A percentile compares a stretch with the other conserved stretches of the same genome.
phyloP scores from a whole-genome alignment of 1,140 invertebrate species.

The Brachionus rotundiformis region DNA sequence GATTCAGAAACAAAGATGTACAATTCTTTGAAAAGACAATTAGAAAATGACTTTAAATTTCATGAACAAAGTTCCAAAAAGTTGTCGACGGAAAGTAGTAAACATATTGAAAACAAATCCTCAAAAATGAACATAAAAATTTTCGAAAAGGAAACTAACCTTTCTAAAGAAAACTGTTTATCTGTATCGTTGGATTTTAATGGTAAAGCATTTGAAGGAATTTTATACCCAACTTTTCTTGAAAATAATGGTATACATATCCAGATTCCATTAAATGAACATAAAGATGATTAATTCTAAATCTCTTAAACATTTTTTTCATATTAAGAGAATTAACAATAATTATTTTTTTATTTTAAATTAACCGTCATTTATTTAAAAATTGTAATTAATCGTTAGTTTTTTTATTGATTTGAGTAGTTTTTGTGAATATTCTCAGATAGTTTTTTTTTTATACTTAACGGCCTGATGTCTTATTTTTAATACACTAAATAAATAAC shows the following conservation, averaged over 20 bases:
- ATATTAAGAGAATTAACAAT: neutral
- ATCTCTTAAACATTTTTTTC: neutral
- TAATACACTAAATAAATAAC: neutral
- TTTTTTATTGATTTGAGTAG: neutral
- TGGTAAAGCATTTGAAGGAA: slow-evolving; percentile 70
- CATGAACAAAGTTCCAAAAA: slow-evolving; percentile 6
- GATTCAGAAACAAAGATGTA: neutral
- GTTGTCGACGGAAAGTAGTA: neutral
- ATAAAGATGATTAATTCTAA: neutral
- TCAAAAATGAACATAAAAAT: slow-evolving; percentile 45
- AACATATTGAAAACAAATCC: neutral
- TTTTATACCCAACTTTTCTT: slow-evolving; percentile 57
- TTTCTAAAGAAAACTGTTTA: slow-evolving; percentile 68
- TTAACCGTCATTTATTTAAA: neutral
- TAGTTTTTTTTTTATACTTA: neutral
- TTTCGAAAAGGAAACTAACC: neutral
- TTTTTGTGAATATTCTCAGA: neutral
- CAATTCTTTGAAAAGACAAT: slow-evolving; percentile 23
- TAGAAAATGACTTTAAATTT: neutral
- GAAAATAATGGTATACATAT: slow-evolving; percentile 17
- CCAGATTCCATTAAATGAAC: neutral
- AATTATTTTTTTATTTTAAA: neutral
- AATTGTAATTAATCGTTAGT: slow-evolving; percentile 4
- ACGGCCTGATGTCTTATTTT: neutral
- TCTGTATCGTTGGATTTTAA: slow-evolving; percentile 95